These are phyloP conservation scores for Contarinia nasturtii DNA, from an alignment of 1,140 invertebrate species.

Conservation along the genomic window DNA sequence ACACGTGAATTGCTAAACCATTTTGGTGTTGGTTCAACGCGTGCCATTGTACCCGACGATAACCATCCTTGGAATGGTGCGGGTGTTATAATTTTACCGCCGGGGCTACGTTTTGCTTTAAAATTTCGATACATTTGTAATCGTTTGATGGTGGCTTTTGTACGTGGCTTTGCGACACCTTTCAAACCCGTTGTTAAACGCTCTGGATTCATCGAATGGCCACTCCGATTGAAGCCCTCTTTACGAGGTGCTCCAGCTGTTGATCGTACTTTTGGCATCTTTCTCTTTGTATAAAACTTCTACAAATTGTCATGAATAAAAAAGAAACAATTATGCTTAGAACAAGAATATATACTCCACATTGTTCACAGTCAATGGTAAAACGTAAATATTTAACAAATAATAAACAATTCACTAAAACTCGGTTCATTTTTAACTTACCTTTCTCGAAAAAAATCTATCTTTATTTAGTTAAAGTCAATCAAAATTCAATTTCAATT, in stretches of 20 bases:
- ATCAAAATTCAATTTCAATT: no score
- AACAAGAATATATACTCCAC: no score
- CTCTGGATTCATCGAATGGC: conserved; percentile 80
- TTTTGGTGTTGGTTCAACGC: conserved; percentile 91
- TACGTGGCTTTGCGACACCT: conserved; percentile 67
- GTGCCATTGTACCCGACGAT: conserved; percentile 72
- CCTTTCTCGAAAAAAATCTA: no score
- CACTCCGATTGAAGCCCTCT: conserved; percentile 56
- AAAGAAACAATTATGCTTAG: no score
- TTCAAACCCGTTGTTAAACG: conserved; percentile 53
- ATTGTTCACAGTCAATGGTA: no score
- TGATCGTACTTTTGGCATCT: conserved; percentile 53
- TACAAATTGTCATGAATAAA: no score
- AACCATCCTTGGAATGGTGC: conserved; percentile 83
- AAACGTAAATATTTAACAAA: no score
- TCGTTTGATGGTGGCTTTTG: conserved; percentile 85
- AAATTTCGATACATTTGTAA: conserved; percentile 96
- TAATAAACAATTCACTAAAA: no score
- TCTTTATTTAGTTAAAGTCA: no score
- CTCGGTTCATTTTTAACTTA: no score
- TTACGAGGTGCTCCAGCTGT: conserved; percentile 45
- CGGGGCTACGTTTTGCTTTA: conserved; percentile 79
- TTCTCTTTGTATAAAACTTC: conserved; percentile 6
- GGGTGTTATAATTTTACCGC: conserved; percentile 80
- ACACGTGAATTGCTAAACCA: conserved; percentile 94